Percentiles rank a stretch among this genome's conserved stretches.
Evolutionary conservation across 2,113 vertebrate species (phyloP).

Genomic region (Mirounga angustirostris): DNA sequence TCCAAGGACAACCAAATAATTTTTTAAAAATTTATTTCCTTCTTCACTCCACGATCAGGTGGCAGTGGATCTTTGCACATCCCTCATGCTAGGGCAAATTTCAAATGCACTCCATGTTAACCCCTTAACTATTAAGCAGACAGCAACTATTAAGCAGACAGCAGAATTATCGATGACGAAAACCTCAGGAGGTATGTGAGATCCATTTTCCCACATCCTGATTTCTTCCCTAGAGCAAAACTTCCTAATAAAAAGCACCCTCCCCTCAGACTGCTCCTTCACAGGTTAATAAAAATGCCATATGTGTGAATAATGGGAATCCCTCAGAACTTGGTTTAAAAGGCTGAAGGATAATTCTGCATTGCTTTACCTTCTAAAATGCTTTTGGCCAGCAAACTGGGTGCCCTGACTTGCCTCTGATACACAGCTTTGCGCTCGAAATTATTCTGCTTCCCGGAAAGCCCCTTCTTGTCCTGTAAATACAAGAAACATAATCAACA

Average conservation of each 20-base stretch:
- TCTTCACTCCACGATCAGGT: neutral
- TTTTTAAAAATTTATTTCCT: neutral
- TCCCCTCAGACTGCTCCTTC: neutral
- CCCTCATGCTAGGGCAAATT: neutral
- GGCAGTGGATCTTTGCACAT: neutral
- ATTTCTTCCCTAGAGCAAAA: slow-evolving; percentile 16
- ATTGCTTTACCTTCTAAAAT: slow-evolving; percentile 95
- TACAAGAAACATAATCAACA: slow-evolving; percentile 56
- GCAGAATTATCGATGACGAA: neutral
- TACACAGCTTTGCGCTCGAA: slow-evolving; percentile 95
- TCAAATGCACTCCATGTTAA: neutral
- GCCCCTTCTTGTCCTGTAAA: slow-evolving; percentile 96
- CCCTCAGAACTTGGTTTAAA: slow-evolving; percentile 26
- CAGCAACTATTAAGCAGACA: neutral
- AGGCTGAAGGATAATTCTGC: neutral
- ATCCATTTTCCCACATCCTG: neutral
- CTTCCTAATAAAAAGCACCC: neutral
- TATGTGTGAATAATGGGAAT: neutral
- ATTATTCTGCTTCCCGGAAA: slow-evolving; percentile 93
- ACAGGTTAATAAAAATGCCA: slow-evolving; percentile 32
- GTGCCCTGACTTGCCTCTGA: slow-evolving; percentile 95
- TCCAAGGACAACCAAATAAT: neutral
- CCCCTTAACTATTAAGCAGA: neutral
- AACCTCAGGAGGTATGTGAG: neutral
- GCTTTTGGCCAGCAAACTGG: slow-evolving; percentile 98